A percentile compares a stretch with the other conserved stretches of the same genome.
Conservation (phyloP, 2,888 invertebrate genomes). For the Mythimna lalbum region DNA sequence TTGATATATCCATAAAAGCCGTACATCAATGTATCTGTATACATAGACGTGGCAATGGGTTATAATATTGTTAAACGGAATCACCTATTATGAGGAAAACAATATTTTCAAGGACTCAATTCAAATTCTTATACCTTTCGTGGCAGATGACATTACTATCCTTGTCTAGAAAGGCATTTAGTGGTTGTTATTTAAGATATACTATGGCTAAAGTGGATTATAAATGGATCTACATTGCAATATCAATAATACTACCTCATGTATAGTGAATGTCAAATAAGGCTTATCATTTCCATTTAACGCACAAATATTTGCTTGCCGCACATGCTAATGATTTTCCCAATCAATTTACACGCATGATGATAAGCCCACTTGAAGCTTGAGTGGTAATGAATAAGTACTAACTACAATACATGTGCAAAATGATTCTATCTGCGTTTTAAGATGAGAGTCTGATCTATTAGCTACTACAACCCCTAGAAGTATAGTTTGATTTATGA, state of each 20-base stretch:
- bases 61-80: not conserved
- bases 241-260: not conserved
- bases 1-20: not conserved
- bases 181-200: not conserved
- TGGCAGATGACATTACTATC: not conserved
- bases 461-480: not conserved
- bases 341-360: constrained; percentile 31
- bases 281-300: constrained; percentile 25
- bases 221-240: not conserved
- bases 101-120: not conserved
- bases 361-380: constrained; percentile 35
- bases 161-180: not conserved
- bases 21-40: not conserved
- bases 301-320: constrained; percentile 26
- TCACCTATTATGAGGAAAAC: not conserved
- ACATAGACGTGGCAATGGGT: too few species aligned
- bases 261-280: not conserved
- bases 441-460: not conserved
- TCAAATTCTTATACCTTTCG: not conserved
- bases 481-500: not conserved
- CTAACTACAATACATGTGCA: constrained; percentile 6
- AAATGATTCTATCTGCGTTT: not conserved
- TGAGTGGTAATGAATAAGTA: constrained; percentile 10
- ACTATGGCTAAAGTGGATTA: not conserved
- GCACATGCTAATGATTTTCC: constrained; percentile 23